phyloP scores from a whole-genome alignment of 2,113 vertebrate species.

The Pao palembangensis region DNA sequence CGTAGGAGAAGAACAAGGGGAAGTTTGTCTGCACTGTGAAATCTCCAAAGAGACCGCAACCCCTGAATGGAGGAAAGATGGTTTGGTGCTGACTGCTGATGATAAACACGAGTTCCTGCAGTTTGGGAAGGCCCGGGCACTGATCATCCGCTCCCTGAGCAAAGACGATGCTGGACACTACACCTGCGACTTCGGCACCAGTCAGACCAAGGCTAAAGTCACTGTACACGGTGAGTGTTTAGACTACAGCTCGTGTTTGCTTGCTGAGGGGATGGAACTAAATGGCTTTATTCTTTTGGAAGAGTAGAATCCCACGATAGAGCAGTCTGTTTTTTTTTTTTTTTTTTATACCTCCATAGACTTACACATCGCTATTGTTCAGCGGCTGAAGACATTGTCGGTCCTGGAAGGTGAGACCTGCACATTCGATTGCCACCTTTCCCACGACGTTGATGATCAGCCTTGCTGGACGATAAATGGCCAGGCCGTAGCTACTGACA shows the following conservation, averaged over 20 bases:
- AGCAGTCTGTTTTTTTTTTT: background rate
- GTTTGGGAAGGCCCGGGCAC: conserved; percentile 74
- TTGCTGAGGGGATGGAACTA: background rate
- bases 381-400: conserved; percentile 82
- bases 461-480: conserved; percentile 82
- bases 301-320: too few species aligned
- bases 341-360: conserved; percentile 66
- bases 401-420: conserved; percentile 85
- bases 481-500: conserved; percentile 68
- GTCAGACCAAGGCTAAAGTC: conserved; percentile 83
- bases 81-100: conserved; percentile 67
- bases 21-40: conserved; percentile 83
- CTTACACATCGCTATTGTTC: conserved; percentile 84
- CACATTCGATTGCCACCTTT: conserved; percentile 87
- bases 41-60: conserved; percentile 82
- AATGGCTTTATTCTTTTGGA: background rate
- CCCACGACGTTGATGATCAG: conserved; percentile 78
- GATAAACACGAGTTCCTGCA: conserved; percentile 84
- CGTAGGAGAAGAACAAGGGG: conserved; percentile 79
- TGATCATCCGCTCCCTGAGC: conserved; percentile 80
- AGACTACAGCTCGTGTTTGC: too few species aligned
- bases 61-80: conserved; percentile 87
- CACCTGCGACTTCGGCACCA: conserved; percentile 83
- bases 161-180: conserved; percentile 85
- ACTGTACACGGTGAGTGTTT: conserved; percentile 81